These are phyloP conservation scores for Fringilla coelebs DNA, from an alignment of 2,797 vertebrate species.

Conservation along the genomic window DNA sequence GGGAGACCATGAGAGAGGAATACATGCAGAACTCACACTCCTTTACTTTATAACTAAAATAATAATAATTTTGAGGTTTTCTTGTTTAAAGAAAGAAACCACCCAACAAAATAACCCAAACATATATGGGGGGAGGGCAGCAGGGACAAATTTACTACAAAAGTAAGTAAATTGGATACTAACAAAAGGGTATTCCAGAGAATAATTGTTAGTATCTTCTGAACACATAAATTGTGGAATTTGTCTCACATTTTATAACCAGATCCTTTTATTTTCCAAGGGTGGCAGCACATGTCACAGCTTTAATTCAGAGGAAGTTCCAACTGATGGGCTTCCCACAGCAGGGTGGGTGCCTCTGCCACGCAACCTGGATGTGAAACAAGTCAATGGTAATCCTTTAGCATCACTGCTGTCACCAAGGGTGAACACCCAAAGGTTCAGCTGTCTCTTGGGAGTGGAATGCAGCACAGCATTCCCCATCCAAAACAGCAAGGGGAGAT, in stretches of 20 bases:
- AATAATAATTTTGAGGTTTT: background rate
- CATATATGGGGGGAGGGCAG: fast-evolving
- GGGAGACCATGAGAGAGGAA: background rate
- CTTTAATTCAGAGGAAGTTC: background rate
- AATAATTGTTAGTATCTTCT: background rate
- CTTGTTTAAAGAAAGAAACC: background rate
- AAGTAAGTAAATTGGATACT: background rate
- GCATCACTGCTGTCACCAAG: background rate
- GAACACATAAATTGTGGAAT: background rate
- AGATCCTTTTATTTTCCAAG: background rate
- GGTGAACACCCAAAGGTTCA: background rate
- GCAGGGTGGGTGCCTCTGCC: background rate
- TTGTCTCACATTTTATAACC: background rate
- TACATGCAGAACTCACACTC: background rate
- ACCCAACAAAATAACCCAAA: background rate
- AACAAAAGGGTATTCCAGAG: background rate
- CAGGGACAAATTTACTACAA: background rate
- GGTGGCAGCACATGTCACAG: background rate
- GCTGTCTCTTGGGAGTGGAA: background rate
- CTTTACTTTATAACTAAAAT: background rate
- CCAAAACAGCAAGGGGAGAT: background rate
- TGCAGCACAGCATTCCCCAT: background rate
- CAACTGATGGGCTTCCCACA: fast-evolving
- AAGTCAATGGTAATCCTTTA: background rate
- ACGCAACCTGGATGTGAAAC: background rate